Evolutionary conservation across 2,113 vertebrate genomes (phyloP).

Genomic region (Megaptera novaeangliae): DNA sequence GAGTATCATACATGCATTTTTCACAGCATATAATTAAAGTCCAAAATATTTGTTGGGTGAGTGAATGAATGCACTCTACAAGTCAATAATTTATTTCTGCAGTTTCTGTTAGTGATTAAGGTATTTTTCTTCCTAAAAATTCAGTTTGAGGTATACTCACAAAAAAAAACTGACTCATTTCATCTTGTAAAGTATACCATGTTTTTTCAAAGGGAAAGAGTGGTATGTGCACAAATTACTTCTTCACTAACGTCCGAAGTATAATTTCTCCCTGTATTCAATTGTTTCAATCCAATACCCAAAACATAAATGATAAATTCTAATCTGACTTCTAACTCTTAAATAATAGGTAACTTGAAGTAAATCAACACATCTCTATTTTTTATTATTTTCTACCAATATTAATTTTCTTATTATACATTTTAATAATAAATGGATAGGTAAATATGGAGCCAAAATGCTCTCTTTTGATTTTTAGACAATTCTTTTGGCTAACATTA

Average conservation of each 20-base stretch:
- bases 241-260: neutral
- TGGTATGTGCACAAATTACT: neutral
- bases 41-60: neutral
- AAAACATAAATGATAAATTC: neutral
- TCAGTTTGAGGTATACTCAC: neutral
- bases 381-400: neutral
- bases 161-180: neutral
- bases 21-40: neutral
- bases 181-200: neutral
- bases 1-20: neutral
- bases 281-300: neutral
- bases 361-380: neutral
- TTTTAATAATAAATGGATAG: neutral
- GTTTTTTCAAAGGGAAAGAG: neutral
- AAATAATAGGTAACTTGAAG: neutral
- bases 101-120: neutral
- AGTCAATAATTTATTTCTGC: neutral
- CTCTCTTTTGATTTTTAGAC: neutral
- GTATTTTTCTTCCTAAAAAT: neutral
- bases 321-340: neutral
- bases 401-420: neutral
- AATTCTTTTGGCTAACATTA: neutral
- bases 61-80: neutral
- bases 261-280: neutral
- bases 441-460: neutral